Percentiles rank a stretch among this genome's conserved stretches.
Evolutionary conservation across 2,888 invertebrate species (phyloP).

Genomic region (Drosophila rellima): DNA sequence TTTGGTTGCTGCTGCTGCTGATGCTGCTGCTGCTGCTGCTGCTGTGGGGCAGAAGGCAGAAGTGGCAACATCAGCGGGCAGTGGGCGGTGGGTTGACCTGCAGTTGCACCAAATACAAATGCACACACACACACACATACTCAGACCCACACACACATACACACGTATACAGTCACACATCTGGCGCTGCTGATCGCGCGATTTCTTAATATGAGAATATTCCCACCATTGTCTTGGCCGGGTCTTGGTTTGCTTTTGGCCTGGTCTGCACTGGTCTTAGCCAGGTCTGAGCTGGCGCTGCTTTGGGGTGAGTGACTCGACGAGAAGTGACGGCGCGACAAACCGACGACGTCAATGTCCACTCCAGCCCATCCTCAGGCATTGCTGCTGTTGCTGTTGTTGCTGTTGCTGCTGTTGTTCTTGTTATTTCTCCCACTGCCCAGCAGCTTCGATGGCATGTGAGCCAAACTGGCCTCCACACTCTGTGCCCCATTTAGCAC

Average conservation of each 20-base stretch:
- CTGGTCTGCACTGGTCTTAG: slow-evolving; percentile 65
- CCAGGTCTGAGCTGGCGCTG: slow-evolving; percentile 14
- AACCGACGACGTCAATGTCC: slow-evolving; percentile 65
- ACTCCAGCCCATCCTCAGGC: slow-evolving; percentile 59
- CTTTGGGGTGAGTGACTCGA: slow-evolving; percentile 62
- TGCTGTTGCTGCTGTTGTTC: slow-evolving; percentile 11
- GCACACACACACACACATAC: slow-evolving; percentile 21
- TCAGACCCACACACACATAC: slow-evolving; percentile 40
- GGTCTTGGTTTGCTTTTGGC: slow-evolving; percentile 9
- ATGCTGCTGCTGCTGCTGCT: slow-evolving; percentile 20
- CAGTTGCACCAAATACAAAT: slow-evolving; percentile 79
- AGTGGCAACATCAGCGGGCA: slow-evolving; percentile 41
- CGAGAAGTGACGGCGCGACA: slow-evolving; percentile 60
- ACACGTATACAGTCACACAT: slow-evolving; percentile 63
- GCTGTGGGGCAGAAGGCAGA: slow-evolving; percentile 40
- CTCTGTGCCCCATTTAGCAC: slow-evolving; percentile 74
- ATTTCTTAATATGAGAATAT: slow-evolving; percentile 86
- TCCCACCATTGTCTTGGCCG: slow-evolving; percentile 85
- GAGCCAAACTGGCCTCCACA: slow-evolving; percentile 39
- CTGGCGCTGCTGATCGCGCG: slow-evolving; percentile 83
- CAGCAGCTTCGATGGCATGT: slow-evolving; percentile 74
- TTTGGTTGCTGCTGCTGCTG: slow-evolving; percentile 40
- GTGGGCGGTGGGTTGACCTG: slow-evolving; percentile 77
- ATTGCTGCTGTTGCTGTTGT: slow-evolving; percentile 23
- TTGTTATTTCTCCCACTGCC: slow-evolving; percentile 44